These are phyloP conservation scores for Drosophila percnosoma DNA, from an alignment of 2,888 invertebrate species.

Conservation along the genomic window DNA sequence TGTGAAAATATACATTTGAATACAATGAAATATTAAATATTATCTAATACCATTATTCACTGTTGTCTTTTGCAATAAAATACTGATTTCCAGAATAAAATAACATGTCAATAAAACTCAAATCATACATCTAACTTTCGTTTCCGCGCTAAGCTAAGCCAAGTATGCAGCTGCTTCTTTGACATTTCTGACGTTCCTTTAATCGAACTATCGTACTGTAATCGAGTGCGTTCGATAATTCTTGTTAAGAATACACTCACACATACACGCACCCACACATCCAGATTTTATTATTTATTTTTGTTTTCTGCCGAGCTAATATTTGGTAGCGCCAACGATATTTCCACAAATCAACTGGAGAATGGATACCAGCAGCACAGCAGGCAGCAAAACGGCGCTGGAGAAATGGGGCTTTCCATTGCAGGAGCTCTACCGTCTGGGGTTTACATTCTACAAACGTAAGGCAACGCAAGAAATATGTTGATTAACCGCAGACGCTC, in stretches of 20 bases:
- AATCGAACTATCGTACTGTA: constrained; percentile 19
- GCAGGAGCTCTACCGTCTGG: constrained; percentile 94
- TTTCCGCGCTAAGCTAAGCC: neutral
- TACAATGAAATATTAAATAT: neutral
- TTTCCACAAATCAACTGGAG: constrained; percentile 1
- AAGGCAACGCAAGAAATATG: constrained; percentile 64
- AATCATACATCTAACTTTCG: neutral
- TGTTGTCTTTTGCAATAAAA: neutral
- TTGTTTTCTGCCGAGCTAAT: constrained; percentile 62
- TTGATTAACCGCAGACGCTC: neutral
- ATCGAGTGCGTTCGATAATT: constrained; percentile 15
- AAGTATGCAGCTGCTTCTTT: neutral
- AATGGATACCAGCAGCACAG: constrained; percentile 25
- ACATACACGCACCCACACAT: constrained; percentile 40
- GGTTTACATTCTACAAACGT: constrained; percentile 97
- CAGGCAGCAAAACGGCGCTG: constrained; percentile 42
- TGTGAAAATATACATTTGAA: neutral
- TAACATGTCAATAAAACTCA: neutral
- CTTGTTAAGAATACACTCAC: neutral
- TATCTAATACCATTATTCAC: neutral
- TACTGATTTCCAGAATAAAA: neutral
- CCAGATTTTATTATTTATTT: constrained; percentile 67
- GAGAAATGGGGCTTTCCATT: constrained; percentile 89
- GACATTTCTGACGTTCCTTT: constrained; percentile 6
- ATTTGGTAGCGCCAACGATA: constrained; percentile 36